A percentile compares a stretch with the other conserved stretches of the same genome.
phyloP scores from a whole-genome alignment of 2,113 vertebrate genomes.

The Paracanthobrama guichenoti region DNA sequence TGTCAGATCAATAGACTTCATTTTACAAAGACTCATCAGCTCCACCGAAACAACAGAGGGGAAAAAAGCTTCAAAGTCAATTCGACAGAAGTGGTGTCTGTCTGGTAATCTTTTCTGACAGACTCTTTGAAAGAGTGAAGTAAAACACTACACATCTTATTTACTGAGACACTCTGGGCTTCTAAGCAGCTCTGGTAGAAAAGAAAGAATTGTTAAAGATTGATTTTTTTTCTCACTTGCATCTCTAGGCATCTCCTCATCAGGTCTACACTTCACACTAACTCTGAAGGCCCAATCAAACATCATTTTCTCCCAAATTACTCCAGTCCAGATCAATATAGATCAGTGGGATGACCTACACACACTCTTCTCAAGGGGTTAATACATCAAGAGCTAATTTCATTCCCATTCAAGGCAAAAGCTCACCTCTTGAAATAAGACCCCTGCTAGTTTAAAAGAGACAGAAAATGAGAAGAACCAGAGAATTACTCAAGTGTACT shows the following conservation, averaged over 20 bases:
- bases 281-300: slow-evolving; percentile 50
- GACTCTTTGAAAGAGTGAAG: slow-evolving; percentile 33
- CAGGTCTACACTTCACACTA: neutral
- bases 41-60: slow-evolving; percentile 4
- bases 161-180: slow-evolving; percentile 14
- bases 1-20: slow-evolving; percentile 9
- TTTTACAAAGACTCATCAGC: slow-evolving; percentile 24
- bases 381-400: slow-evolving; percentile 56
- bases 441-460: neutral
- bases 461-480: neutral
- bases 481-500: neutral
- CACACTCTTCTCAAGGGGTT: slow-evolving; percentile 37
- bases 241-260: slow-evolving; percentile 35
- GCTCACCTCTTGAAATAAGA: neutral
- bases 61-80: slow-evolving; percentile 32
- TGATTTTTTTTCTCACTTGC: slow-evolving; percentile 41
- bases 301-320: slow-evolving; percentile 55
- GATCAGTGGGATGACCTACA: slow-evolving; percentile 52
- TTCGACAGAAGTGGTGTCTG: slow-evolving; percentile 12
- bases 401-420: slow-evolving; percentile 33
- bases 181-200: slow-evolving; percentile 6
- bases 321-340: slow-evolving; percentile 51
- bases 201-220: slow-evolving; percentile 45
- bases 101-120: slow-evolving; percentile 35
- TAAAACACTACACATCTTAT: slow-evolving; percentile 36